These are phyloP conservation scores for Micropoecilia bifurca DNA, from an alignment of 2,797 vertebrate species.

Conservation along the genomic window DNA sequence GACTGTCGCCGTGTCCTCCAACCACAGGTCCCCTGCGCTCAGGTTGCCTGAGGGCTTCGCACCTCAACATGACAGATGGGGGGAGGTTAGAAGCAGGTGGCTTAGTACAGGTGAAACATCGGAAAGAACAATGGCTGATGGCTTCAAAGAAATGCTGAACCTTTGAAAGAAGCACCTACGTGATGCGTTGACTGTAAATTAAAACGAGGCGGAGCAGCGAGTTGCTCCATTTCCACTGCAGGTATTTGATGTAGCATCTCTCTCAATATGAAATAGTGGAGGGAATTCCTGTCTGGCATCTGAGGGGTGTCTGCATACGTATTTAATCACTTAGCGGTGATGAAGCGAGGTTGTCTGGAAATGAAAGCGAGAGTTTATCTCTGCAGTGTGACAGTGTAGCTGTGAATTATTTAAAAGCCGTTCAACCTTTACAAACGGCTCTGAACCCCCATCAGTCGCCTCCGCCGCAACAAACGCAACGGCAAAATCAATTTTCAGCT, in stretches of 20 bases:
- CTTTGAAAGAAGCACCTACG: constrained; percentile 6
- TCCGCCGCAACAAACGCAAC: background rate
- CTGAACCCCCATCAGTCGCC: constrained; percentile 25
- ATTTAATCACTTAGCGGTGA: background rate
- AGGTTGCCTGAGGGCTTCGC: constrained; percentile 9
- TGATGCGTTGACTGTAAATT: constrained; percentile 19
- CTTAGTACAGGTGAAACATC: background rate
- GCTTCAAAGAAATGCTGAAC: background rate
- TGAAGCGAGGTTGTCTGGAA: constrained; percentile 7
- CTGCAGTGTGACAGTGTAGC: constrained; percentile 20
- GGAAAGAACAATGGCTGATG: constrained; percentile 12
- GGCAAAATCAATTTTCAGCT: background rate
- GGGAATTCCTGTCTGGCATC: background rate
- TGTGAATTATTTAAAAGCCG: constrained; percentile 59
- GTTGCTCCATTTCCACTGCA: background rate
- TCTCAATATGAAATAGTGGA: background rate
- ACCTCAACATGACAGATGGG: background rate
- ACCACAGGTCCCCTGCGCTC: background rate
- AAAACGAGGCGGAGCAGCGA: background rate
- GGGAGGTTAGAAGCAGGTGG: background rate
- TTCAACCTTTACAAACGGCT: constrained; percentile 54
- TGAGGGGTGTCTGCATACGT: background rate
- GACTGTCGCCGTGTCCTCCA: constrained; percentile 6
- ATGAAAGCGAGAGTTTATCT: constrained; percentile 18
- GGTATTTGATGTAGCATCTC: background rate